Base-by-base conservation (phyloP, 2,888 invertebrate genomes). In the Acrobasis consociella region DNA sequence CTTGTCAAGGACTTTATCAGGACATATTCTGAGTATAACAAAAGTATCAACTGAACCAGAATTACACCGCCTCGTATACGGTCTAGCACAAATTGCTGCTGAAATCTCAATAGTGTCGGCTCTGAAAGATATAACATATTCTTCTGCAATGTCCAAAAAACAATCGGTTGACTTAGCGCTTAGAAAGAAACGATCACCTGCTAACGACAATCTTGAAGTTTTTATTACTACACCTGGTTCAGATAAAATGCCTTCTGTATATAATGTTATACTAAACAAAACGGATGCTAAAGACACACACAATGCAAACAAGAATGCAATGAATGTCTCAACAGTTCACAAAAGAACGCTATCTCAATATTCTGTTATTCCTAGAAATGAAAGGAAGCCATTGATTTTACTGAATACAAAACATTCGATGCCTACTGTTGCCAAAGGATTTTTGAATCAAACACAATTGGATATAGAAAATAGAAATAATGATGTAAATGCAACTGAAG, bases 61-160 rank as follows among this genome's bases (percentile, higher is more conserved):
- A 72, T 74, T 92, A 8, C 92, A 92, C 77, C 82, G 91, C 13
- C 72, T 92, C 49, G 91, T 92, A 8, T 92, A 91, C 67, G 92
- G 92, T 8, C 75, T 92, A 69, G 85, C 88, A n/a, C 91, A 91
- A 81, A 90, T 92, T 66, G 86, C 92, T 52, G 90, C 92, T 52
- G 92, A 92, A 75, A 82, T 90, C 10, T 90, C 92, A 0, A 91
- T 92, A 65, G 85, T 92, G 3, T 86, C 92, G 31, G 91, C 91
- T 22, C 74, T 92, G 62, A 91, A 91, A 74, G 92, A 92, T 67
- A 87, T 85, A 8, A 92, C 91, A 9, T 92, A 91, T 66, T 81
- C 91, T 11, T 73, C 83, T 55, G 85, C 89, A 2, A 71, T 92
- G 52, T 91, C 91, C 39, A 92, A 89, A 67, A 91, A 89, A 66